A percentile compares a stretch with the other conserved stretches of the same genome.
Evolutionary conservation across 1,140 invertebrate species (phyloP).

Genomic region (Apis laboriosa): DNA sequence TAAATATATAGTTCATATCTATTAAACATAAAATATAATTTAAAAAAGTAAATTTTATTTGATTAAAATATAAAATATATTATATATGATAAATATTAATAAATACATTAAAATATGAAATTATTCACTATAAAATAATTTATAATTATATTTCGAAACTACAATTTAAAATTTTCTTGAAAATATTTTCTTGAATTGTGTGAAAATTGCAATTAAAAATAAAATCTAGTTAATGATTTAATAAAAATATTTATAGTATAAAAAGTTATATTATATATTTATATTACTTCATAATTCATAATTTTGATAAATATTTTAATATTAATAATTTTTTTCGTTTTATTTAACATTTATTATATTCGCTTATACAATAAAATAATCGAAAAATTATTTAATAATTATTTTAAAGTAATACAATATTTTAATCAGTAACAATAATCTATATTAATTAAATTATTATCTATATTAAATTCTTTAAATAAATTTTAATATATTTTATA

Average conservation of each 20-base stretch:
- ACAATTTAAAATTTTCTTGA: neutral
- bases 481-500: no score
- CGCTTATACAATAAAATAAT: neutral
- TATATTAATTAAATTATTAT: conserved; percentile 15
- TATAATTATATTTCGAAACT: conserved; percentile 3
- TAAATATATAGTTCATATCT: no score
- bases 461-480: neutral
- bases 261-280: no score
- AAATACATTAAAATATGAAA: neutral
- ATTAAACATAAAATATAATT: neutral
- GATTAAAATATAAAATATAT: no score
- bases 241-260: no score
- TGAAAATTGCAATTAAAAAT: neutral
- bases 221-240: neutral
- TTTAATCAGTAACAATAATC: conserved; percentile 1
- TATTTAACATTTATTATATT: neutral
- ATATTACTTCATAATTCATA: neutral
- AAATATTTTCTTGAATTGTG: neutral
- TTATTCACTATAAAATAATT: neutral
- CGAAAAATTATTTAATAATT: neutral
- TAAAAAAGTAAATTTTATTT: neutral
- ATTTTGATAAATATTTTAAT: neutral
- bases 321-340: neutral
- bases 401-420: neutral
- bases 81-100: neutral